A percentile compares a stretch with the other conserved stretches of the same genome.
These are phyloP conservation scores for Anagrus nilaparvatae DNA, from an alignment of 1,140 invertebrate genomes.

Conservation along the genomic window DNA sequence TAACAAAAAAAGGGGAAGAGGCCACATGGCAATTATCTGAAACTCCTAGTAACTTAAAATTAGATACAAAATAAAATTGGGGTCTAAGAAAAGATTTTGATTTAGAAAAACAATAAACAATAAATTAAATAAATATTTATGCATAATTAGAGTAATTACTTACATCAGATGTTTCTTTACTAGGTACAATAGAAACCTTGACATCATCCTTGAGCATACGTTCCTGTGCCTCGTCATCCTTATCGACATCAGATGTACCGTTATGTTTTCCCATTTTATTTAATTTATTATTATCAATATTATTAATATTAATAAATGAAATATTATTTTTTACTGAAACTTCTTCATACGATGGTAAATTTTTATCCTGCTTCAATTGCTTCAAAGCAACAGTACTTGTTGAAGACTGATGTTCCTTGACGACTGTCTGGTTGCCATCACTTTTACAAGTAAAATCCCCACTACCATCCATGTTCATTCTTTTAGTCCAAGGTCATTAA, in stretches of 20 bases:
- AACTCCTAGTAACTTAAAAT: too few species aligned
- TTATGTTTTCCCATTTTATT: constrained; percentile 36
- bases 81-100: too few species aligned
- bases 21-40: too few species aligned
- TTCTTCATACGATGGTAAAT: too few species aligned
- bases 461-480: constrained; percentile 19
- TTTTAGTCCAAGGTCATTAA: constrained; percentile 12
- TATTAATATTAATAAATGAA: background rate
- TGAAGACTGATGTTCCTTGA: too few species aligned
- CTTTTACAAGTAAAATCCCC: constrained; percentile 23
- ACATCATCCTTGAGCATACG: constrained; percentile 55
- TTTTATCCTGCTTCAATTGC: too few species aligned
- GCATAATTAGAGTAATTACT: background rate
- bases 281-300: background rate
- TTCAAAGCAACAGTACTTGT: too few species aligned
- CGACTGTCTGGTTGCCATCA: too few species aligned
- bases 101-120: constrained; percentile 6
- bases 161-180: constrained; percentile 47
- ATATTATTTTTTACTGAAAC: constrained; percentile 2
- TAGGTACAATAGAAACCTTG: constrained; percentile 41
- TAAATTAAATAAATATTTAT: constrained; percentile 1
- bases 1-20: too few species aligned
- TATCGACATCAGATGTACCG: constrained; percentile 27
- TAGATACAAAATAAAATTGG: too few species aligned
- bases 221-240: constrained; percentile 52